Evolutionary conservation across 2,888 invertebrate genomes (phyloP), one percentile per base, ranked within the genome.

Genomic region (Latrodectus elegans): DNA sequence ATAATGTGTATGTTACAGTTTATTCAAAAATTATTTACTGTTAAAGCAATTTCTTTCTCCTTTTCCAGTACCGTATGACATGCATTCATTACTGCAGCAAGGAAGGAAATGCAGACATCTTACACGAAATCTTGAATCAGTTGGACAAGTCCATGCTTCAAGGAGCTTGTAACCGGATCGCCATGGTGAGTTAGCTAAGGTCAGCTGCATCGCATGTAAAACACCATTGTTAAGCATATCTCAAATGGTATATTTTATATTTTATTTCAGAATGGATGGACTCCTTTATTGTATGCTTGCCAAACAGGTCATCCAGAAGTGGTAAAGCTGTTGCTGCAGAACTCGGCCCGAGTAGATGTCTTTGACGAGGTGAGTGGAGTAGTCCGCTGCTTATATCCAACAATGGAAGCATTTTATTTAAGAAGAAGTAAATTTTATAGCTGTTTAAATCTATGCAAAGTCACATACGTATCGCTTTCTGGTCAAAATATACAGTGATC

Each of bases 271-370:
- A 90, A 90, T 87, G 94, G 99, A 11, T 99, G 99, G 98, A 99
- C 99, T 0, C 99, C 99, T 15, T 93, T 99, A 90, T 93, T 99
- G 78, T 98, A 99, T 91, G 99, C 99, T 26, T 97, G 99, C 91
- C 96, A 99, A 92, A 95, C 96, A 92, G 99, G 99, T 8, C 99
- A 99, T 92, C 95, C 97, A 94, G 97, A 97, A 91, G 95, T 99
- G 90, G 97, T 99, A 68, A 92, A 92, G 84, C 92, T 96, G 89
- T 94, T 99, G 84, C 94, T 99, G 87, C 94, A 96, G 65, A 97
- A 99, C 92, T 98, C 99, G 92, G 99, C 99, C 11, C 95, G 99
- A 92, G 99, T 99, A 22, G 99, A 99, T 92, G 99, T 99, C 0
- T 99, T 99, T 92, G 99, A 99, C 92, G 95, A 95, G 90, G 99